Base-by-base conservation (phyloP, 2,888 invertebrate species). In the Copidosoma aretas region DNA sequence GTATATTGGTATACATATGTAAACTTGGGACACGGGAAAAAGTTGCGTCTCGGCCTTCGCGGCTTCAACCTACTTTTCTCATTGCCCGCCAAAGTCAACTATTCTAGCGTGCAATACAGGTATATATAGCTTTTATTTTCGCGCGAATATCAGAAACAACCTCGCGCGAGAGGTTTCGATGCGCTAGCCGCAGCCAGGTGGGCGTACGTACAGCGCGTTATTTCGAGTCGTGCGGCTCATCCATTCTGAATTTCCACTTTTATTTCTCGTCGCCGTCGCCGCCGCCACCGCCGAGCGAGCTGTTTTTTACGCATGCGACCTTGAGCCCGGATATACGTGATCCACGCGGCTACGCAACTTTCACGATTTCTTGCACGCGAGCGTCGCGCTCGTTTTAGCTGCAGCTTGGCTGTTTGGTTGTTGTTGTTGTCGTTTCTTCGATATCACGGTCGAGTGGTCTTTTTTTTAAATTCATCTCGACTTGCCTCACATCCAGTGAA, bases 291-390 rank as follows among this genome's bases (percentile, higher is more conserved):
- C 14, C 21, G 14, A 15, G 15, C 21, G 39, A 25, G 51, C 51
- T 12, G 12, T 52, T 60, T 58, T 43, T 65, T 54, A 54, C 54
- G 49, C 59, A 10, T 19, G 1, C 63, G 67, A 70, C 70, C 70
- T 70, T 70, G 70, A n/a, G n/a, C 52, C 10, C 57, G 66, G 63
- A 56, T 32, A 64, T 67, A 66, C 70, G 66, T 66, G 70, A 70
- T 63, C 64, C 64, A 32, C 32, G 32, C 32, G 57, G 53, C 32
- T 17, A 41, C 54, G 25, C 65, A 62, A 69, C 69, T 69, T 69
- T 69, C 69, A 57, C 68, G 39, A 5, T 32, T 32, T 32, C 32
- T 32, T 32, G 49, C 1, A 21, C 25, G 17, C 39, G 43, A 46
- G 43, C 43, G 14, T 46, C 43, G 43, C 43, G 17, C 17, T 46